Conservation (phyloP, 2,888 invertebrate species). For the Leptopilina syphax region DNA sequence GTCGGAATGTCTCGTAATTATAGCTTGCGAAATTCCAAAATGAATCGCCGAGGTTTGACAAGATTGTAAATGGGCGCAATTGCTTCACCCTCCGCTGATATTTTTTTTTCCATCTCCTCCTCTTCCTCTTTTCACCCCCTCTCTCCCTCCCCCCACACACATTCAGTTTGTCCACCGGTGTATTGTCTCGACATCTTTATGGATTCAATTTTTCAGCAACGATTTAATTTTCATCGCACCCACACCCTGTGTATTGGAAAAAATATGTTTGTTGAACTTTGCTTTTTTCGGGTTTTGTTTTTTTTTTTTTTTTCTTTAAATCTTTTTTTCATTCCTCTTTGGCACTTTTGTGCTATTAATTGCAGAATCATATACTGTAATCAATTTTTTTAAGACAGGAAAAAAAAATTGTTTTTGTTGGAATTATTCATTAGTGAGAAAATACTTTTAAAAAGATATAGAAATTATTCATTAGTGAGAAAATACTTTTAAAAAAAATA, state of each 20-base stretch:
- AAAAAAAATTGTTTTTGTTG: too few species aligned
- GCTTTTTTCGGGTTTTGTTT: neutral
- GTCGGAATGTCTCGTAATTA: conserved; percentile 56
- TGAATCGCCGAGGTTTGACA: conserved; percentile 56
- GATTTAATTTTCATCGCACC: conserved; percentile 28
- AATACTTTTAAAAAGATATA: too few species aligned
- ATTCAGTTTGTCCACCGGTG: conserved; percentile 34
- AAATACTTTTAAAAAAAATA: too few species aligned
- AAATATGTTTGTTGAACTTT: neutral
- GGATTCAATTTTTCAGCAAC: conserved; percentile 34
- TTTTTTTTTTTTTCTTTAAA: neutral
- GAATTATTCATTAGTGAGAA: too few species aligned
- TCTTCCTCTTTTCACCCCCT: neutral
- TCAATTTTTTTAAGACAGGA: too few species aligned
- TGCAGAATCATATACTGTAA: too few species aligned
- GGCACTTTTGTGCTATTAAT: too few species aligned
- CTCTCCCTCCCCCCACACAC: conserved; percentile 8
- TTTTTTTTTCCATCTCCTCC: conserved; percentile 47
- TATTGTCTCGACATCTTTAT: conserved; percentile 35
- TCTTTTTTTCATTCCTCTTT: too few species aligned
- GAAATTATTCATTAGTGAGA: too few species aligned
- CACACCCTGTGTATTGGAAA: conserved; percentile 5
- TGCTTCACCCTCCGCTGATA: conserved; percentile 1
- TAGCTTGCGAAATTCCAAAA: conserved; percentile 60
- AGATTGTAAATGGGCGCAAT: conserved; percentile 52